Percentiles rank a stretch among this genome's conserved stretches.
Conservation (phyloP, 2,888 invertebrate genomes). For the Elmis aenea region DNA sequence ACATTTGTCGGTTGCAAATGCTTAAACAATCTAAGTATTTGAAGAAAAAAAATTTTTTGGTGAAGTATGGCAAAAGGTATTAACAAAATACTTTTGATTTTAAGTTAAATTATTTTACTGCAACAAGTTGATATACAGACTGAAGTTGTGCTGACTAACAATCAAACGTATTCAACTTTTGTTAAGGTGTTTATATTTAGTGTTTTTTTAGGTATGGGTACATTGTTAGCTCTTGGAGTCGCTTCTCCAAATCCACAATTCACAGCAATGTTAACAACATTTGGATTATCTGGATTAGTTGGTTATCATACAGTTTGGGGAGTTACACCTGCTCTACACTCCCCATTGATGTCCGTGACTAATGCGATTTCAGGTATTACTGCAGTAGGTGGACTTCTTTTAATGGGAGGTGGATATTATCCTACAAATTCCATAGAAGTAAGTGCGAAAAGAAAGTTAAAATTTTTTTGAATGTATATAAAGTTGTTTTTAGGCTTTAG, state of each 20-base stretch:
- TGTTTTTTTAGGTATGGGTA: slow-evolving; percentile 57
- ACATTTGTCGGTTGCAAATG: too few relatives aligned
- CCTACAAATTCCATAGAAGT: slow-evolving; percentile 73
- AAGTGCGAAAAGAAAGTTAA: slow-evolving; percentile 17
- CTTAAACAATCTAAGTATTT: too few relatives aligned
- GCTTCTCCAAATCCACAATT: slow-evolving; percentile 80
- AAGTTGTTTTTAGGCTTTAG: slow-evolving; percentile 46
- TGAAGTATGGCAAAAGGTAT: too few relatives aligned
- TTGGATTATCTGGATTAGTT: slow-evolving; percentile 76
- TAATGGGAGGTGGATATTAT: slow-evolving; percentile 78
- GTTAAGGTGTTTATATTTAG: not conserved
- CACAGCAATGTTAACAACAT: slow-evolving; percentile 81
- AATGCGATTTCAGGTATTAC: slow-evolving; percentile 90
- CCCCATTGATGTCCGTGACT: slow-evolving; percentile 88
- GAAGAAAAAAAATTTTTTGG: too few relatives aligned
- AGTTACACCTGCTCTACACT: slow-evolving; percentile 85
- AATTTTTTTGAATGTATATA: slow-evolving; percentile 2
- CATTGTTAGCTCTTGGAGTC: slow-evolving; percentile 63
- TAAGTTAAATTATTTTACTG: slow-evolving; percentile 1
- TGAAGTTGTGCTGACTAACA: not conserved
- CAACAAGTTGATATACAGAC: not conserved
- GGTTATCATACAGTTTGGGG: slow-evolving; percentile 90
- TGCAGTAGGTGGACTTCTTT: slow-evolving; percentile 80
- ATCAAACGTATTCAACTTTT: not conserved
- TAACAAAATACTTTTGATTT: not conserved